Percentiles rank a stretch among this genome's conserved stretches.
phyloP scores from a whole-genome alignment of 2,888 invertebrate species.

The Trichopoda pennipes region DNA sequence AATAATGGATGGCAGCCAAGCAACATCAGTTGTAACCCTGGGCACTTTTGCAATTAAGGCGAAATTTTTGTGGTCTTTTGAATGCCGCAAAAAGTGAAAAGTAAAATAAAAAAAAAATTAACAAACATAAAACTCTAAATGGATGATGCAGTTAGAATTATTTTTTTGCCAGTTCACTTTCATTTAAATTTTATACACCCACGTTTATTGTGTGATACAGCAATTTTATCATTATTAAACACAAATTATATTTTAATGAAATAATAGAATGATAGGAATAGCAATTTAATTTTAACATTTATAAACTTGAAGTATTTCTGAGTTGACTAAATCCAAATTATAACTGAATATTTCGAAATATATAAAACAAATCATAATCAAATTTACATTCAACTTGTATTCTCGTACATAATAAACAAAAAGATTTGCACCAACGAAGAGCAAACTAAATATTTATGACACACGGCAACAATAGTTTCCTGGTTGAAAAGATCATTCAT shows the following conservation, averaged over 20 bases:
- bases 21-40: conserved; percentile 66
- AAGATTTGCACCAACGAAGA: too few species aligned
- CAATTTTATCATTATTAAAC: conserved; percentile 60
- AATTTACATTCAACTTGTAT: too few species aligned
- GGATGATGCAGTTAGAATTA: conserved; percentile 21
- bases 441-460: too few species aligned
- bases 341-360: too few species aligned
- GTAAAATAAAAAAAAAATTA: conserved; percentile 40
- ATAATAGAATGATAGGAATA: conserved; percentile 15
- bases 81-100: conserved; percentile 4
- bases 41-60: conserved; percentile 72
- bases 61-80: conserved; percentile 62
- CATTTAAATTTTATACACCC: conserved; percentile 15
- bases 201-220: conserved; percentile 38
- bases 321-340: neutral
- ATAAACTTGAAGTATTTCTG: neutral
- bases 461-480: too few species aligned
- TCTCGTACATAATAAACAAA: too few species aligned
- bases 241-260: conserved; percentile 71
- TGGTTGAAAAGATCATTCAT: too few species aligned
- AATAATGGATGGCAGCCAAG: conserved; percentile 34
- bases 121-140: conserved; percentile 37
- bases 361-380: too few species aligned
- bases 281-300: neutral
- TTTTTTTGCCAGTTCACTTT: conserved; percentile 20